These are phyloP conservation scores for Okapia johnstoni DNA, from an alignment of 2,113 vertebrate species.

Conservation along the genomic window DNA sequence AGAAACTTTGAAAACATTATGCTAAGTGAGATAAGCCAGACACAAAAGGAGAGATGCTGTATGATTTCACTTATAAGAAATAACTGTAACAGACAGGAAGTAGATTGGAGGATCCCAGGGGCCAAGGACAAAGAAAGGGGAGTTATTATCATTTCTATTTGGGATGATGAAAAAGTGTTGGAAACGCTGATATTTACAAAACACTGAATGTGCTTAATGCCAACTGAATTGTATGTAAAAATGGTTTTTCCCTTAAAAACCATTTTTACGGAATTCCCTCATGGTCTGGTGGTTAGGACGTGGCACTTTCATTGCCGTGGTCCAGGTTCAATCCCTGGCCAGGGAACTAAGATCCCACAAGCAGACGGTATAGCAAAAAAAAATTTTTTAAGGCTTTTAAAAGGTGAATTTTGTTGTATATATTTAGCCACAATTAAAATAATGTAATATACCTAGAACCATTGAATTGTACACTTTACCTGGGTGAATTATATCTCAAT, in stretches of 20 bases:
- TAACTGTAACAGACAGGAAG: background rate
- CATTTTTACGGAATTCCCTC: background rate
- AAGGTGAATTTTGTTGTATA: background rate
- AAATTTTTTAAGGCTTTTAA: background rate
- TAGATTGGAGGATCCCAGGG: background rate
- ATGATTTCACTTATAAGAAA: background rate
- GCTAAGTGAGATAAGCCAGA: background rate
- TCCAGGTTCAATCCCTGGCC: background rate
- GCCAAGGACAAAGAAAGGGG: rapidly evolving
- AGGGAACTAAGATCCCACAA: background rate
- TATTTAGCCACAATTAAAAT: background rate
- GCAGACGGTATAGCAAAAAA: background rate
- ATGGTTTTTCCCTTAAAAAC: background rate
- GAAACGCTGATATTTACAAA: background rate
- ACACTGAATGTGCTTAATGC: background rate
- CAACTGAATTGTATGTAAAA: background rate
- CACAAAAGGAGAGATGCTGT: background rate
- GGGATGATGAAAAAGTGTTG: background rate
- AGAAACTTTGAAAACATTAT: background rate
- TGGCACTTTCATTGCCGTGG: background rate
- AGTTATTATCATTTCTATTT: background rate
- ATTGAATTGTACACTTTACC: background rate
- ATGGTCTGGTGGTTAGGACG: background rate
- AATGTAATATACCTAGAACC: background rate
- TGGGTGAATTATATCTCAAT: background rate